Conservation (phyloP, 2,113 vertebrate genomes). For the Protobothrops mucrosquamatus region DNA sequence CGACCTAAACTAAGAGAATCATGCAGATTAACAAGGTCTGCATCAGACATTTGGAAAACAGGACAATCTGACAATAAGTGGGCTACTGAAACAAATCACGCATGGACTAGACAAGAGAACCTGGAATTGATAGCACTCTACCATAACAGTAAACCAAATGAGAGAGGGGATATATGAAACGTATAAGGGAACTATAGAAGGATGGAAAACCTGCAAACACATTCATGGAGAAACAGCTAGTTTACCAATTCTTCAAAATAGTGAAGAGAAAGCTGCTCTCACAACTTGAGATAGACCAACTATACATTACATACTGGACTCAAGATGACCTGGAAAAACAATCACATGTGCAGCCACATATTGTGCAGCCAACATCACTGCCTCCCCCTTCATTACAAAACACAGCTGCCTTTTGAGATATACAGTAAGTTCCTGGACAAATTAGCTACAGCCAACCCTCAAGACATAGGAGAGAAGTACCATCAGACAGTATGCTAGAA, state of each 20-base stretch:
- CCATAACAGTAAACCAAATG: background rate
- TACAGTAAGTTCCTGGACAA: background rate
- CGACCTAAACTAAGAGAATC: background rate
- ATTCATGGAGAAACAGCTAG: background rate
- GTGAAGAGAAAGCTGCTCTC: background rate
- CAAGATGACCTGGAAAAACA: background rate
- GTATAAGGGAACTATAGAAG: background rate
- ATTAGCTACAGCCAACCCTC: background rate
- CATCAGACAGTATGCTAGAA: background rate
- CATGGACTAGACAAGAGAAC: background rate
- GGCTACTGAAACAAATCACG: background rate
- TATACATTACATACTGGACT: background rate
- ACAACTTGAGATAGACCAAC: background rate
- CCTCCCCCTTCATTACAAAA: background rate
- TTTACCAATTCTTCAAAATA: background rate
- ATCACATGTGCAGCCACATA: background rate
- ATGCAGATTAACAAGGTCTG: background rate
- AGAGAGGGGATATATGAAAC: background rate
- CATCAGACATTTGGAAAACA: background rate
- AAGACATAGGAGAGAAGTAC: background rate
- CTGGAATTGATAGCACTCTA: background rate
- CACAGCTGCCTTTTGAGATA: background rate
- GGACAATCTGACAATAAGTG: background rate
- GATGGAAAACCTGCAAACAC: background rate
- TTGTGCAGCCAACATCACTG: background rate